phyloP scores from a whole-genome alignment of 2,888 invertebrate genomes.

The Oxycera nigricornis region DNA sequence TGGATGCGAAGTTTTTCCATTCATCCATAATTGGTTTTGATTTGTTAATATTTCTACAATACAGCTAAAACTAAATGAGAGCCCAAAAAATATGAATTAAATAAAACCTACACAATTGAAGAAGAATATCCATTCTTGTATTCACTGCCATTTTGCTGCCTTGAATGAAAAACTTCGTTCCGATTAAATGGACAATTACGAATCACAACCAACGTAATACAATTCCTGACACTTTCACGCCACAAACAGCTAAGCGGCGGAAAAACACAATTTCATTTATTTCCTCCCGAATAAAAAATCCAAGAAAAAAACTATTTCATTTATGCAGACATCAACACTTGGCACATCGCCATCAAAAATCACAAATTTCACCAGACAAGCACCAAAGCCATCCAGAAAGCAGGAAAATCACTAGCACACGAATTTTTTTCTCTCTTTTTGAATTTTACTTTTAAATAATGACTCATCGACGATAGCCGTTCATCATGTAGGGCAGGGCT shows the following conservation, averaged over 20 bases:
- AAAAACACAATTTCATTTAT: neutral
- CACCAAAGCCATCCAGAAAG: neutral
- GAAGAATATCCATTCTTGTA: neutral
- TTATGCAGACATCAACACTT: slow-evolving; percentile 20
- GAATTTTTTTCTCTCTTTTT: neutral
- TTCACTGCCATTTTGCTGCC: neutral
- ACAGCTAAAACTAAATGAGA: too few species aligned
- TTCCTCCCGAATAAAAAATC: neutral
- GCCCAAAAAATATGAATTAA: too few species aligned
- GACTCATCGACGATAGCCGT: neutral
- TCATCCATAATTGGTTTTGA: too few species aligned
- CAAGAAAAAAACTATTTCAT: neutral
- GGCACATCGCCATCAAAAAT: slow-evolving; percentile 27
- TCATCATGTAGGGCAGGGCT: slow-evolving; percentile 2
- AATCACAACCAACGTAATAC: neutral
- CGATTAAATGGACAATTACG: neutral
- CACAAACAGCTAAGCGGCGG: too few species aligned
- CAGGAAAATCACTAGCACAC: neutral
- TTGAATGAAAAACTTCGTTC: neutral
- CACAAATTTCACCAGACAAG: neutral
- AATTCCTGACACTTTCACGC: too few species aligned
- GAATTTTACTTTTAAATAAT: too few species aligned
- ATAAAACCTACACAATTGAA: slow-evolving; percentile 24
- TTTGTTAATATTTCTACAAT: too few species aligned
- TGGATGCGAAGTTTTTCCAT: too few species aligned